Conservation (phyloP, 2,888 invertebrate genomes). For the Tyria jacobaeae region DNA sequence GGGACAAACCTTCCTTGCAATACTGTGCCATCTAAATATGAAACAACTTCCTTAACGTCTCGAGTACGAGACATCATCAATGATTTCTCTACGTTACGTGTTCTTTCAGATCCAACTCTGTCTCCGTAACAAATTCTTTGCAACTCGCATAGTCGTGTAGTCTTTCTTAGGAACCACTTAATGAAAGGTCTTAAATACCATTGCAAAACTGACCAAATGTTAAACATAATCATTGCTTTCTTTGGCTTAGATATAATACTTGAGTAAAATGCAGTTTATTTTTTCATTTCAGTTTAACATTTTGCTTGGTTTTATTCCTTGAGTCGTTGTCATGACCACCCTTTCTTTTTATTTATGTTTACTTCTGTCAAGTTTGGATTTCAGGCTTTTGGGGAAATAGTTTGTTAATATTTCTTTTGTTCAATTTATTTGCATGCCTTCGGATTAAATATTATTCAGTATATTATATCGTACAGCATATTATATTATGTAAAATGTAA, state of each 20-base stretch:
- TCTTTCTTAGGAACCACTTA: conserved; percentile 95
- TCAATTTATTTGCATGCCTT: too few species aligned
- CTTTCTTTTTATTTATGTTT: too few species aligned
- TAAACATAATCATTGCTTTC: conserved; percentile 72
- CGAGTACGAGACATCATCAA: conserved; percentile 89
- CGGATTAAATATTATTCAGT: too few species aligned
- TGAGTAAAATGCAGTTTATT: conserved; percentile 9
- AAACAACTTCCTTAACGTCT: conserved; percentile 89
- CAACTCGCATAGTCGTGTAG: conserved; percentile 95
- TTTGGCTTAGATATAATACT: conserved; percentile 16
- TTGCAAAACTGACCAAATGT: conserved; percentile 76
- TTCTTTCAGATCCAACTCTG: conserved; percentile 89
- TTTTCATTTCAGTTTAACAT: conserved; percentile 32
- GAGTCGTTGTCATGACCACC: conserved; percentile 59
- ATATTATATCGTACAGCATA: too few species aligned
- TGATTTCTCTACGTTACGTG: conserved; percentile 92
- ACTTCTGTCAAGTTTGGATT: too few species aligned
- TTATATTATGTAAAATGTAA: too few species aligned
- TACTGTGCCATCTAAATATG: conserved; percentile 87
- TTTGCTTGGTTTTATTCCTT: conserved; percentile 2
- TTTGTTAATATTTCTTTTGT: too few species aligned
- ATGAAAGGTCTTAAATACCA: conserved; percentile 93
- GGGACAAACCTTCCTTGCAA: conserved; percentile 70
- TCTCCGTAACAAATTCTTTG: conserved; percentile 97
- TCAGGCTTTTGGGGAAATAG: too few species aligned